Conservation (phyloP, 2,888 invertebrate species). For the Scaptomyza cyrtandrae region DNA sequence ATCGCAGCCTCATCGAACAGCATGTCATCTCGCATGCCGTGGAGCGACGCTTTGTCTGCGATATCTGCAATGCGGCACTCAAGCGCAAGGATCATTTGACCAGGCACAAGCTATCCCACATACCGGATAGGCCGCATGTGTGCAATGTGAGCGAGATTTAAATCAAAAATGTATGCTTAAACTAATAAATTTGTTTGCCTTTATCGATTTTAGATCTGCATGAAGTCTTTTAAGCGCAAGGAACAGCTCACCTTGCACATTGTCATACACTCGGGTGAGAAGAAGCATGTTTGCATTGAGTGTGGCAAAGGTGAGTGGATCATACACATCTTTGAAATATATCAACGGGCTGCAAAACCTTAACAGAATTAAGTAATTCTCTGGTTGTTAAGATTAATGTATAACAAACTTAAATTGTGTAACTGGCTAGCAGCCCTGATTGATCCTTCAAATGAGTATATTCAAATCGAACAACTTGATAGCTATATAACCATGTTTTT, state of each 20-base stretch:
- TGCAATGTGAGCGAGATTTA: constrained; percentile 87
- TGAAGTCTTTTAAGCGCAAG: constrained; percentile 95
- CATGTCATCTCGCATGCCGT: constrained; percentile 94
- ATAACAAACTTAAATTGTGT: no score
- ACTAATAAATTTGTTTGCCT: not conserved
- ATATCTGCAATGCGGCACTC: constrained; percentile 94
- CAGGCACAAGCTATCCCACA: constrained; percentile 94
- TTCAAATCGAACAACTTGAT: not conserved
- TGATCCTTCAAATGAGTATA: not conserved
- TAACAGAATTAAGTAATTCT: no score
- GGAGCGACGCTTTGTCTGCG: constrained; percentile 93
- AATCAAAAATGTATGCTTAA: not conserved
- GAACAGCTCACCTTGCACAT: constrained; percentile 95
- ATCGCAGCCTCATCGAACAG: constrained; percentile 92
- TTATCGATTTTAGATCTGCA: constrained; percentile 86
- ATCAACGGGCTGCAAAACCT: no score
- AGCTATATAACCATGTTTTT: no score
- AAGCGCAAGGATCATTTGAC: constrained; percentile 95
- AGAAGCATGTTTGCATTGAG: constrained; percentile 93
- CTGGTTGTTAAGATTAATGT: no score
- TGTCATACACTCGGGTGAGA: constrained; percentile 95
- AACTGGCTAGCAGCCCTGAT: no score
- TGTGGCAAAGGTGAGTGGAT: constrained; percentile 90
- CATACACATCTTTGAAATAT: no score
- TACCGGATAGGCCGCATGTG: constrained; percentile 94